Conservation (phyloP, 2,113 vertebrate species). For the Stigmatopora nigra region DNA sequence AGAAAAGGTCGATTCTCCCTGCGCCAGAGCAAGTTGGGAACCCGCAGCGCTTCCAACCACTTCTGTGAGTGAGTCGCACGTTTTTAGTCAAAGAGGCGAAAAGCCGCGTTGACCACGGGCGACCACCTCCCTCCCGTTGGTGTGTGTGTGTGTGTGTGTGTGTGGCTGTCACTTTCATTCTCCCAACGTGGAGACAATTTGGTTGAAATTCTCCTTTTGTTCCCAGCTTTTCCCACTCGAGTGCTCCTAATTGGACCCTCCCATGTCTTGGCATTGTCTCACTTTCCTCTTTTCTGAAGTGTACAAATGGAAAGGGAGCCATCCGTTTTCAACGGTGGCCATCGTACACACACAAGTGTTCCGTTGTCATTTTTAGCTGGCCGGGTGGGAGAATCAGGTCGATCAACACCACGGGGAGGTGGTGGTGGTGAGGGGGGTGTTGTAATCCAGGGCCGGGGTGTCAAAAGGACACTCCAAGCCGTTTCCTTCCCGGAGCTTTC, state of each 20-base stretch:
- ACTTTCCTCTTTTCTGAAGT: slow-evolving; percentile 4
- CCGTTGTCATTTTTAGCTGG: slow-evolving; percentile 11
- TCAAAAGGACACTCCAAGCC: too few relatives aligned
- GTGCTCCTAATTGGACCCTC: slow-evolving; percentile 12
- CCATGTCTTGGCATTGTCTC: background rate
- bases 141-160: too few relatives aligned
- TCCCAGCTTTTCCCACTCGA: slow-evolving; percentile 7
- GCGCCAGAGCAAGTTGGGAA: slow-evolving; percentile 61
- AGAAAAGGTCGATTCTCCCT: slow-evolving; percentile 59
- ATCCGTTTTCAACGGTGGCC: too few relatives aligned
- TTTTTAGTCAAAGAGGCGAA: too few relatives aligned
- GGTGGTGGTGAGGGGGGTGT: slow-evolving; percentile 10
- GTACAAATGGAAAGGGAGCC: slow-evolving; percentile 6
- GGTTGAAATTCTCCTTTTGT: slow-evolving; percentile 5
- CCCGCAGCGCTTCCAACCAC: slow-evolving; percentile 65
- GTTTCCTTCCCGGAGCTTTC: too few relatives aligned
- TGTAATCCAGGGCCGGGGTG: too few relatives aligned
- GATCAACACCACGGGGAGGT: slow-evolving; percentile 52
- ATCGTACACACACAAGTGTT: background rate
- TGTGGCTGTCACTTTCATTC: too few relatives aligned
- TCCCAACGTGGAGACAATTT: too few relatives aligned
- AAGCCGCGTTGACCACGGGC: too few relatives aligned
- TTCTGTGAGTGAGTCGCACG: slow-evolving; percentile 73
- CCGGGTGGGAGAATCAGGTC: slow-evolving; percentile 61
- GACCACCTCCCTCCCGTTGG: too few relatives aligned